phyloP scores from a whole-genome alignment of 2,797 vertebrate species.

The Acanthis flammea region DNA sequence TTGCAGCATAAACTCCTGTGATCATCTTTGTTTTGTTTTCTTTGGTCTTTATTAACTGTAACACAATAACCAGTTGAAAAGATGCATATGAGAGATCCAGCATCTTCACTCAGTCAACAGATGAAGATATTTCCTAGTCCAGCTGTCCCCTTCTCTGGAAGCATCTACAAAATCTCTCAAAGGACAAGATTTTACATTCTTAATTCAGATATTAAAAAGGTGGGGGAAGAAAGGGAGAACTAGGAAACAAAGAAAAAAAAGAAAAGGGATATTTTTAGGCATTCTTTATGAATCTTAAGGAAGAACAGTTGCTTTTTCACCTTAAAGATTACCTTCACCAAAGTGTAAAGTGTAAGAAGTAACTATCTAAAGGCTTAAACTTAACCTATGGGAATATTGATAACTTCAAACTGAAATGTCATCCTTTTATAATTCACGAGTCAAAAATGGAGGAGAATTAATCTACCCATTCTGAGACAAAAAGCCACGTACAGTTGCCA shows the following conservation, averaged over 20 bases:
- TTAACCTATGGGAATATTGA: neutral
- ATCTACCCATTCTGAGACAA: neutral
- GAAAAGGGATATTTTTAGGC: neutral
- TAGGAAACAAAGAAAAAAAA: neutral
- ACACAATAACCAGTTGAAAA: neutral
- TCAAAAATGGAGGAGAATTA: neutral
- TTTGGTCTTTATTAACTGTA: neutral
- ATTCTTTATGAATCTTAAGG: neutral
- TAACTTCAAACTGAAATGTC: neutral
- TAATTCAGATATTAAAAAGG: neutral
- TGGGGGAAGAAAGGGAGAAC: rapidly evolving
- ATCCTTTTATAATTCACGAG: neutral
- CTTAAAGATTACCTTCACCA: neutral
- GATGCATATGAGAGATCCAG: neutral
- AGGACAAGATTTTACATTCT: neutral
- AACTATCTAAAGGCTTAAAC: neutral
- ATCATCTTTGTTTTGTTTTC: neutral
- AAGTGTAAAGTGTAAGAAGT: neutral
- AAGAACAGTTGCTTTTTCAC: neutral
- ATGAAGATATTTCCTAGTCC: neutral
- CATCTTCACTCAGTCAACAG: neutral
- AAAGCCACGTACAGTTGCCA: neutral
- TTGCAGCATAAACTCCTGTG: neutral
- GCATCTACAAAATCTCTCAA: neutral
- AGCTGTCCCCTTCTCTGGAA: neutral